Evolutionary conservation across 1,140 invertebrate species (phyloP), one percentile per base, ranked within the genome.

Genomic region (Penaeus indicus): DNA sequence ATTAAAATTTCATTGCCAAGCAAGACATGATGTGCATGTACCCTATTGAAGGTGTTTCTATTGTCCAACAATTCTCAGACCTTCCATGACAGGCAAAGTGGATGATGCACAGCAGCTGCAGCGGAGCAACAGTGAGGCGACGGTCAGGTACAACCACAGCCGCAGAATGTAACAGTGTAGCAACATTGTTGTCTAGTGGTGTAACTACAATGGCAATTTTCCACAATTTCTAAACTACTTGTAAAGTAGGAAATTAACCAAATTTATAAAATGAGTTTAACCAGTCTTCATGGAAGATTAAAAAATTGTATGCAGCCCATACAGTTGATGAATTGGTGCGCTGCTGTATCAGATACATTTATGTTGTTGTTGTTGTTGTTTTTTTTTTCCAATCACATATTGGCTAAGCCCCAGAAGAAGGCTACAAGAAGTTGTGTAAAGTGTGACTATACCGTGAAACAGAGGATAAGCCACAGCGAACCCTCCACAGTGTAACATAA

Each of bases 401-500:
- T 79, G 85, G 62, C 62, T 67, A 27, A 81, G 78, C 85, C 63
- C 16, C n/a, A 86, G 21, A 61, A 60, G 60, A 69, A 86, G 72
- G 85, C 75, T 86, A 63, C 25, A 79, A 79, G 75, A 79, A 86
- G 64, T 81, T 80, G 78, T 86, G 78, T 63, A 69, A 84, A 64
- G 78, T 86, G 78, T 86, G 75, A 86, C 63, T 67, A 67, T 69
- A 69, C 62, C 62, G 69, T 69, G 42, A 38, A 84, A 64, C 82
- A 64, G 64, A 80, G 85, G 85, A 80, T 69, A 80, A 86, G 85
- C 85, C 85, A 86, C 77, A 86, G 85, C 78, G 67, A 86, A 86
- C 85, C 85, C 85, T 86, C 85, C 85, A 86, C 85, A 86, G 77
- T 86, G 85, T 84, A 84, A 86, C 85, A 86, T 79, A 80, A 86